A percentile compares a stretch with the other conserved stretches of the same genome.
phyloP scores from a whole-genome alignment of 2,797 vertebrate species.

The Urosaurus nigricauda region DNA sequence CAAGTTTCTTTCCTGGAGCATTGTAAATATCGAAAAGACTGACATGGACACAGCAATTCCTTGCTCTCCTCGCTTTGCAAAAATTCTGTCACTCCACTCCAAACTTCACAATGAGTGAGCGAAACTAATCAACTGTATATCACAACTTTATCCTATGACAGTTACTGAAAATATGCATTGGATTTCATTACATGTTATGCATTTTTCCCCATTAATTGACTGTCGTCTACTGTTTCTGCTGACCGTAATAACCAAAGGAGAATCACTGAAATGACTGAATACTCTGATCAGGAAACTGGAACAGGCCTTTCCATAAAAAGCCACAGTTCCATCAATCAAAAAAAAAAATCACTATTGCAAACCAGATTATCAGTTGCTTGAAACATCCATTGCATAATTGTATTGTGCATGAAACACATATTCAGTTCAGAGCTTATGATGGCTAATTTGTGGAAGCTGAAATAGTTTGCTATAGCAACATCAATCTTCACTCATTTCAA shows the following conservation, averaged over 20 bases:
- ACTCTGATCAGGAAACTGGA: conserved; percentile 18
- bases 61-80: background rate
- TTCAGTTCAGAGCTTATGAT: background rate
- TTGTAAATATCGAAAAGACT: conserved; percentile 19
- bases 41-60: fast-evolving
- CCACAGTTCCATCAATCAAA: conserved; percentile 30
- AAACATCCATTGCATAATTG: background rate
- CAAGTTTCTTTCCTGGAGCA: conserved; percentile 14
- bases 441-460: conserved; percentile 18
- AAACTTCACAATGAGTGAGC: background rate
- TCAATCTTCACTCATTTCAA: conserved; percentile 29
- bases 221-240: conserved; percentile 39
- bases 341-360: background rate
- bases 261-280: conserved; percentile 23
- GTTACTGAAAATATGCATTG: conserved; percentile 37
- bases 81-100: background rate
- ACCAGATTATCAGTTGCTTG: background rate
- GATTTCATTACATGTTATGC: conserved; percentile 25
- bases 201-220: conserved; percentile 53
- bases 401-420: background rate
- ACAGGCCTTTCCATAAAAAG: conserved; percentile 40
- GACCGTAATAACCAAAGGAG: background rate
- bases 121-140: conserved; percentile 25
- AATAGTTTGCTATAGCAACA: conserved; percentile 24
- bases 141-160: conserved; percentile 47